phyloP scores from a whole-genome alignment of 2,113 vertebrate genomes.

The Phycodurus eques region DNA sequence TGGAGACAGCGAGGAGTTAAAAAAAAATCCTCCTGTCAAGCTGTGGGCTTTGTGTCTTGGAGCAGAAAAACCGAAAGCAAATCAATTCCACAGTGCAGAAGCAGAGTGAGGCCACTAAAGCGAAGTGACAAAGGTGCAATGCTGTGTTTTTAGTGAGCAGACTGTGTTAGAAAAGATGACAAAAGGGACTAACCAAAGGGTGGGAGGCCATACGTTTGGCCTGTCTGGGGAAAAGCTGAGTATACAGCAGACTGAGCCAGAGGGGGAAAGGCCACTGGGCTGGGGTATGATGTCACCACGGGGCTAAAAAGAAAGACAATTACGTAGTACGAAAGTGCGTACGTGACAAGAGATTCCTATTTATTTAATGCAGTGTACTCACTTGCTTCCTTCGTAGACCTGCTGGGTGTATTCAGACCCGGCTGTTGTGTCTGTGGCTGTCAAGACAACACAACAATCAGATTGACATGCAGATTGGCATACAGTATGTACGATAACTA shows the following conservation, averaged over 20 bases:
- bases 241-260: slow-evolving; percentile 87
- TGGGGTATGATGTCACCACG: slow-evolving; percentile 81
- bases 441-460: background rate
- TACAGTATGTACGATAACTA: no score
- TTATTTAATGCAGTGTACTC: slow-evolving; percentile 35
- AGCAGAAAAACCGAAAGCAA: slow-evolving; percentile 36
- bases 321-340: background rate
- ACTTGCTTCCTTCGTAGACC: slow-evolving; percentile 75
- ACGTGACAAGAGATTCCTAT: background rate
- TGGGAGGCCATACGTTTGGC: slow-evolving; percentile 94
- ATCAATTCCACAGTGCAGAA: slow-evolving; percentile 34
- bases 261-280: slow-evolving; percentile 83
- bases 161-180: background rate
- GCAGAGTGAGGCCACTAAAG: slow-evolving; percentile 41
- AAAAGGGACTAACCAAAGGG: slow-evolving; percentile 87
- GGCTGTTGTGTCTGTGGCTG: slow-evolving; percentile 52
- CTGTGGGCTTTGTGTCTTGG: slow-evolving; percentile 25
- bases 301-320: slow-evolving; percentile 60
- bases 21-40: slow-evolving; percentile 38
- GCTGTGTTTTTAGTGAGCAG: slow-evolving; percentile 43
- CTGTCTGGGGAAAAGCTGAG: slow-evolving; percentile 87
- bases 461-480: background rate
- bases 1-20: slow-evolving; percentile 15
- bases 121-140: slow-evolving; percentile 25
- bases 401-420: slow-evolving; percentile 71